Percentiles rank a stretch among this genome's conserved stretches.
phyloP scores from a whole-genome alignment of 2,888 invertebrate genomes.

The Adela reaumurella region DNA sequence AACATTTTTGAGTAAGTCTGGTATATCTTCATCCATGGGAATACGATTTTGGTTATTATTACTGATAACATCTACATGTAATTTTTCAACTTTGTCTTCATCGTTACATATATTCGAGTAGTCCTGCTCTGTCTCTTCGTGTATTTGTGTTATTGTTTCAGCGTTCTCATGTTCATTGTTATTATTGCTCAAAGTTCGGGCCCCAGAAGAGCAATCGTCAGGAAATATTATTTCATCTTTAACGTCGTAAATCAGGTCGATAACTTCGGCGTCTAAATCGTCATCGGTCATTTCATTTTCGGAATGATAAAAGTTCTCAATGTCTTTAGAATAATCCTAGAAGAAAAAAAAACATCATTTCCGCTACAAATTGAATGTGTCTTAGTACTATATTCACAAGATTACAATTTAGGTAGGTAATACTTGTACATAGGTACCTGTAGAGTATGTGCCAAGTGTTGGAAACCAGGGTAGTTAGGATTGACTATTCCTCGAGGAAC shows the following conservation, averaged over 20 bases:
- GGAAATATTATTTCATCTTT: slow-evolving; percentile 19
- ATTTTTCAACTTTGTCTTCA: no score
- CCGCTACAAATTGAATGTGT: no score
- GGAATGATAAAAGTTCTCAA: slow-evolving; percentile 46
- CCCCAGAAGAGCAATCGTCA: slow-evolving; percentile 18
- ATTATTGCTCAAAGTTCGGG: slow-evolving; percentile 37
- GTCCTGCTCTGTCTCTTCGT: neutral
- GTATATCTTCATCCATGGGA: slow-evolving; percentile 24
- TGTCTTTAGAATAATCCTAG: slow-evolving; percentile 46
- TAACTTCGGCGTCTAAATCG: slow-evolving; percentile 42
- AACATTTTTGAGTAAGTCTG: slow-evolving; percentile 42
- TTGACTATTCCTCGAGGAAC: slow-evolving; percentile 72
- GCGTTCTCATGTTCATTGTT: slow-evolving; percentile 31
- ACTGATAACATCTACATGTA: no score
- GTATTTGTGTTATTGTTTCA: slow-evolving; percentile 21
- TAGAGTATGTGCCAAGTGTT: slow-evolving; percentile 73
- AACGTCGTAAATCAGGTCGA: slow-evolving; percentile 26
- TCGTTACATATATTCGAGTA: no score
- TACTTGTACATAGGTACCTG: slow-evolving; percentile 20
- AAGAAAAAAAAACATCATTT: no score
- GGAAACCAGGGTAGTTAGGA: slow-evolving; percentile 82
- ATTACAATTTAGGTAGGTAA: no score
- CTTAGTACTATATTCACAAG: no score
- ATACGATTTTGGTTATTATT: slow-evolving; percentile 1
- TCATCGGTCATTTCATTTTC: slow-evolving; percentile 53